Conservation (phyloP, 2,888 invertebrate species). For the Tipula helvola region DNA sequence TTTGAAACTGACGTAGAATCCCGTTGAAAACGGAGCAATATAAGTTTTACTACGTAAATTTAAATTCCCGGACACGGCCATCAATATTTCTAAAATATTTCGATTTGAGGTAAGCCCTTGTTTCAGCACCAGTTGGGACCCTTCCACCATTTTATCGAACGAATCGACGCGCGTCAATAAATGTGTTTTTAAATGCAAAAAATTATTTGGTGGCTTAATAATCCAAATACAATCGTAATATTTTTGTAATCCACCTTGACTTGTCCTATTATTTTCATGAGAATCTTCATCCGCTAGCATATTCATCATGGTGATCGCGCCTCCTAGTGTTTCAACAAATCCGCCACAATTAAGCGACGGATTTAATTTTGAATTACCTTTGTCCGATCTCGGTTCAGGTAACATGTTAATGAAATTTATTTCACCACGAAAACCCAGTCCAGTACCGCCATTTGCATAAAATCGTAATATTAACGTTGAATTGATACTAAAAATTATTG, state of each 20-base stretch:
- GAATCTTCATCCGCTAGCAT: slow-evolving; percentile 39
- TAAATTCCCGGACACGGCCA: slow-evolving; percentile 29
- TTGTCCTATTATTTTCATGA: background rate
- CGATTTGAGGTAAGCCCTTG: slow-evolving; percentile 55
- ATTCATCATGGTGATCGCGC: slow-evolving; percentile 63
- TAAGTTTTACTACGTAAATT: slow-evolving; percentile 40
- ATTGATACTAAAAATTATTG: slow-evolving; percentile 49
- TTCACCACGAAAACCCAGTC: slow-evolving; percentile 50
- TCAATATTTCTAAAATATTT: slow-evolving; percentile 44
- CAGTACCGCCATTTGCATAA: slow-evolving; percentile 55
- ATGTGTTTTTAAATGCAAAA: slow-evolving; percentile 52
- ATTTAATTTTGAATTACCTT: background rate
- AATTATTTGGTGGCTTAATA: slow-evolving; percentile 49
- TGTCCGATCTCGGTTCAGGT: background rate
- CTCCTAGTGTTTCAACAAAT: slow-evolving; percentile 54
- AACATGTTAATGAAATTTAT: slow-evolving; percentile 34
- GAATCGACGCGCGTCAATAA: slow-evolving; percentile 47
- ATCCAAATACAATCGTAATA: slow-evolving; percentile 61
- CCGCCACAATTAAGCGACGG: slow-evolving; percentile 49
- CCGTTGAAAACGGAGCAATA: slow-evolving; percentile 46
- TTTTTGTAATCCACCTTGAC: slow-evolving; percentile 39
- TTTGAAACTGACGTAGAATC: slow-evolving; percentile 55
- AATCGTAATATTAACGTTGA: slow-evolving; percentile 50
- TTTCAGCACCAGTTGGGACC: slow-evolving; percentile 48
- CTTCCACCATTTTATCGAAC: slow-evolving; percentile 45